Conservation (phyloP, 1,140 invertebrate species). For the Apis laboriosa region DNA sequence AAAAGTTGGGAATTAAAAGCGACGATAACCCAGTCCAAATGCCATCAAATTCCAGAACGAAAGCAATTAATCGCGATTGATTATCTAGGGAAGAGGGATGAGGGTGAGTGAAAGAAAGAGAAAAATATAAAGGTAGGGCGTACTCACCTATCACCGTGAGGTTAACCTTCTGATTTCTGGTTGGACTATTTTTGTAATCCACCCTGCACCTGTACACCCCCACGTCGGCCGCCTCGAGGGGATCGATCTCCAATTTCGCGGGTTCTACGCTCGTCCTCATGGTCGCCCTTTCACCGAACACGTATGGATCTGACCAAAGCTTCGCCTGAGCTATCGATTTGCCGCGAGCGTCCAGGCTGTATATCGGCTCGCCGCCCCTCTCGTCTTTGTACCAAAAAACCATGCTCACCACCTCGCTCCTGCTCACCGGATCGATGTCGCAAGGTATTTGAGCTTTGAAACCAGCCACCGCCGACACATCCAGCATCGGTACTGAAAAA, state of each 20-base stretch:
- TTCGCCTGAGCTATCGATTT: slow-evolving; percentile 75
- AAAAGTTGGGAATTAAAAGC: background rate
- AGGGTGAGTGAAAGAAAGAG: background rate
- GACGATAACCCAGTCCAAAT: background rate
- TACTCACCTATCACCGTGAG: slow-evolving; percentile 88
- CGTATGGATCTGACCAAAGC: slow-evolving; percentile 85
- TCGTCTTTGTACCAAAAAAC: slow-evolving; percentile 88
- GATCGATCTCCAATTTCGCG: slow-evolving; percentile 82
- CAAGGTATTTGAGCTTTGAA: slow-evolving; percentile 85
- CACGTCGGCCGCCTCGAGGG: slow-evolving; percentile 83
- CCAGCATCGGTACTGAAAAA: slow-evolving; percentile 80
- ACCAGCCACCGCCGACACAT: slow-evolving; percentile 84
- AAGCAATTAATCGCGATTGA: slow-evolving; percentile 10
- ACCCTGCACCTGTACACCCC: slow-evolving; percentile 88
- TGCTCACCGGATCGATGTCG: slow-evolving; percentile 81
- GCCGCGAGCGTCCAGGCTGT: slow-evolving; percentile 77
- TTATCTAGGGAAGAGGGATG: background rate
- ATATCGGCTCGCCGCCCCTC: slow-evolving; percentile 80
- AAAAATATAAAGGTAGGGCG: background rate
- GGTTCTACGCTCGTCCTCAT: slow-evolving; percentile 81
- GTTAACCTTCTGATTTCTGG: slow-evolving; percentile 87
- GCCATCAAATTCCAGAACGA: background rate
- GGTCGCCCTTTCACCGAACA: slow-evolving; percentile 83
- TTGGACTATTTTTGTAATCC: slow-evolving; percentile 87
- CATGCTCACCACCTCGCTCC: slow-evolving; percentile 85